Percentiles rank a stretch among this genome's conserved stretches.
Conservation (phyloP, 2,888 invertebrate species). For the Mimachlamys varia region DNA sequence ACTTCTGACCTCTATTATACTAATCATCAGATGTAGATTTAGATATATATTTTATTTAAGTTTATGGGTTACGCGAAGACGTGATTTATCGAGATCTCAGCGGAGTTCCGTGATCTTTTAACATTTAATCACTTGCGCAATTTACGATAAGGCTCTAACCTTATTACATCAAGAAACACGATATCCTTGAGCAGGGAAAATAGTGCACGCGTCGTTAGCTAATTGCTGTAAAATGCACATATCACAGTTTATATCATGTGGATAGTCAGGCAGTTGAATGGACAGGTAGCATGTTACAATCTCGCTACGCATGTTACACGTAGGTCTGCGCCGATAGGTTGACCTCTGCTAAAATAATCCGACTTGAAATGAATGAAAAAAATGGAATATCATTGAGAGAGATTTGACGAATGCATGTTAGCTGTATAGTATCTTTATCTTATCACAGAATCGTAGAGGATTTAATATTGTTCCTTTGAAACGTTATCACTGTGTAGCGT, state of each 20-base stretch:
- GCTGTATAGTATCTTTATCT: not conserved
- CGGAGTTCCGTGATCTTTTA: slow-evolving; percentile 11
- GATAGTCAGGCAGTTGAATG: not conserved
- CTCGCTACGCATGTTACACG: not conserved
- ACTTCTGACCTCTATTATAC: not conserved
- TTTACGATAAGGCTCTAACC: slow-evolving; percentile 19
- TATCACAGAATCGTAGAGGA: not conserved
- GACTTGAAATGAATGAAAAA: slow-evolving; percentile 29
- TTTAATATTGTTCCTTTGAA: slow-evolving; percentile 26
- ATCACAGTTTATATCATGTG: slow-evolving; percentile 9
- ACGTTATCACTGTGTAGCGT: not conserved
- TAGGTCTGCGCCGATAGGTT: not conserved
- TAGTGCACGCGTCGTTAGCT: slow-evolving; percentile 32
- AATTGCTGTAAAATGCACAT: not conserved
- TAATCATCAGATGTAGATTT: slow-evolving; percentile 14
- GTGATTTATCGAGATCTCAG: slow-evolving; percentile 31
- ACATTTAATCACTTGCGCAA: slow-evolving; percentile 34
- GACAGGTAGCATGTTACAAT: slow-evolving; percentile 25
- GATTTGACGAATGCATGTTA: slow-evolving; percentile 19
- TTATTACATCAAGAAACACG: slow-evolving; percentile 11
- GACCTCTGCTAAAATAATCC: slow-evolving; percentile 14
- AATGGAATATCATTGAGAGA: slow-evolving; percentile 6
- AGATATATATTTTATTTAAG: not conserved
- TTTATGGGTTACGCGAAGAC: not conserved
- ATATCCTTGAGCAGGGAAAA: slow-evolving; percentile 28